Conservation (phyloP, 1,140 invertebrate genomes). For the Papilio polyxenes region DNA sequence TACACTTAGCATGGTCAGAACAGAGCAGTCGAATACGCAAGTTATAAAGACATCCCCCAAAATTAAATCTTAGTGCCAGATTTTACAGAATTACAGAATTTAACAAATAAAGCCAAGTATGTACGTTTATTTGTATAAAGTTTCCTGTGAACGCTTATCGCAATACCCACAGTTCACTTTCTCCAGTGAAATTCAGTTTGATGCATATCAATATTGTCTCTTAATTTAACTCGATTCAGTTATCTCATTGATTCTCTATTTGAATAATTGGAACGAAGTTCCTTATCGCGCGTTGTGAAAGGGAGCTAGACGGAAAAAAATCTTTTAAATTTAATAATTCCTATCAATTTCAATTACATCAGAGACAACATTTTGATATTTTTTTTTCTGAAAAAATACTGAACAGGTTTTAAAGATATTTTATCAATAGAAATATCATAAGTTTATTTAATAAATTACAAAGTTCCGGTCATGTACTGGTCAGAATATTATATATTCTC, state of each 20-base stretch:
- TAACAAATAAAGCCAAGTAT: conserved; percentile 26
- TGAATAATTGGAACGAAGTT: too few species aligned
- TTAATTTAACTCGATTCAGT: conserved; percentile 38
- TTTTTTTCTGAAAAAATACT: too few species aligned
- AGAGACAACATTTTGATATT: too few species aligned
- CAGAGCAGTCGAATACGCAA: neutral
- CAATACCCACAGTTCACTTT: conserved; percentile 43
- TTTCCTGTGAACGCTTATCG: conserved; percentile 40
- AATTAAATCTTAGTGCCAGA: neutral
- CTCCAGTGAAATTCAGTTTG: conserved; percentile 45
- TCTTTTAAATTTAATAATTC: neutral
- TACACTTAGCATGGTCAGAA: too few species aligned
- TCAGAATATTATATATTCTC: neutral
- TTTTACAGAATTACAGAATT: neutral
- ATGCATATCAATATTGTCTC: conserved; percentile 47
- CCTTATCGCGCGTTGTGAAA: too few species aligned
- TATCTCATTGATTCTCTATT: neutral
- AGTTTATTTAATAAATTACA: neutral
- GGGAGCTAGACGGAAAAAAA: too few species aligned
- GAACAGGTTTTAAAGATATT: too few species aligned
- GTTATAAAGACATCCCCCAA: neutral
- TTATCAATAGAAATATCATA: too few species aligned
- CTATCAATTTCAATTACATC: neutral
- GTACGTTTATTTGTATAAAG: conserved; percentile 37
- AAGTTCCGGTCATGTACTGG: neutral